Evolutionary conservation across 2,797 vertebrate species (phyloP), one percentile per base, ranked within the genome.

Genomic region (Garrulus glandarius): DNA sequence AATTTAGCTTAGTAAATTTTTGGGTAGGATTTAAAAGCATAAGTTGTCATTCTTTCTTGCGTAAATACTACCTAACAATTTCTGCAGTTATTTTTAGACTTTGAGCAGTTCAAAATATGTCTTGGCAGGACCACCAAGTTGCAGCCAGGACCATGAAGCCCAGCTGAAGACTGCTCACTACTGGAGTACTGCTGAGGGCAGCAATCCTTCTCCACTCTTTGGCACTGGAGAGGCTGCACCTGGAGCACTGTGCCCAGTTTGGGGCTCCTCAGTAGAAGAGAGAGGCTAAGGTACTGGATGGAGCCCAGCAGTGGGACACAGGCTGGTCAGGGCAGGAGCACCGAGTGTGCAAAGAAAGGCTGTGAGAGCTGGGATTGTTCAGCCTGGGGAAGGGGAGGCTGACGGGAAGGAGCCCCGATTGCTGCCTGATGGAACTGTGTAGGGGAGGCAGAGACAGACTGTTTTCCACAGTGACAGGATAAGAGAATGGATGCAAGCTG

Each of bases 1-100:
- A 86, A 82, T 93, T 86, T 72, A 84, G 27, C n/a, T 75, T 86
- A 81, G n/a, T 81, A 68, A 87, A 94, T 64, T 86, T 89, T 61
- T 23, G 17, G 20, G 39, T 67, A 92, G 57, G 72, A 52, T 70
- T 78, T 85, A 93, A 87, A 77, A 86, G 13, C 19, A 2, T n/a
- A 94, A 85, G 34, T 57, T 75, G 16, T 64, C 77, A 41, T 86
- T 89, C 46, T 82, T 81, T 81, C 47, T 76, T 81, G 27, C 15
- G 41, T 49, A 86, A 93, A 56, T 50, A 15, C 10, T 63, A 3
- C 32, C 59, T 79, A 52, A 53, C 5, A 24, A 41, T 63, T 79
- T 49, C 44, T 84, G 47, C 24, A 59, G 36, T 32, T 69, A 55
- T 59, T 88, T 55, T 47, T 47, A 70, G 36, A 22, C 12, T 69